These are phyloP conservation scores for Erpobdella octoculata DNA, from an alignment of 2,888 invertebrate species.

Conservation along the genomic window DNA sequence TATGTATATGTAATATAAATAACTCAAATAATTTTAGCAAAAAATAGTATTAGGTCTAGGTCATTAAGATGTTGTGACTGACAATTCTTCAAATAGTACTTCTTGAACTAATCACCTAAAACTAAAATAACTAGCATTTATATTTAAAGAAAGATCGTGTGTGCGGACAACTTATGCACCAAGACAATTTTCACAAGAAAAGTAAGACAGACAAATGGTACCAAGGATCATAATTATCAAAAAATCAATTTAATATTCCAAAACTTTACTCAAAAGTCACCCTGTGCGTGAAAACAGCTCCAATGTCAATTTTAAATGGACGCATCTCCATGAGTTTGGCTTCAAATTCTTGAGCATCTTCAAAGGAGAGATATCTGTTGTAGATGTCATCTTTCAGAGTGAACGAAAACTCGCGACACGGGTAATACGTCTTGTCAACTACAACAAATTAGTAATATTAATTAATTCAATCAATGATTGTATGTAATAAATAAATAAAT, in stretches of 20 bases:
- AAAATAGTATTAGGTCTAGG: too few species aligned
- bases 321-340: slow-evolving; percentile 68
- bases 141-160: background rate
- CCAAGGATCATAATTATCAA: background rate
- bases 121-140: background rate
- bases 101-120: too few species aligned
- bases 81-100: too few species aligned
- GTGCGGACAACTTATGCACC: too few species aligned
- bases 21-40: too few species aligned
- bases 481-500: too few species aligned
- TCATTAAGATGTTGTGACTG: too few species aligned
- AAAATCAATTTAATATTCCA: background rate
- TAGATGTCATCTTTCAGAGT: slow-evolving; percentile 87
- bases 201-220: background rate
- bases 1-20: too few species aligned
- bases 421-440: slow-evolving; percentile 53
- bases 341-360: slow-evolving; percentile 70
- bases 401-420: slow-evolving; percentile 80
- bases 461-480: too few species aligned
- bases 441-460: slow-evolving; percentile 27
- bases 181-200: background rate
- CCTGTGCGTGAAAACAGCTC: slow-evolving; percentile 67
- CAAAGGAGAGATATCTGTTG: slow-evolving; percentile 78
- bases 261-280: slow-evolving; percentile 39
- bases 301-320: slow-evolving; percentile 92